These are phyloP conservation scores for Phalanger gymnotis DNA, from an alignment of 2,797 vertebrate species.

Conservation along the genomic window DNA sequence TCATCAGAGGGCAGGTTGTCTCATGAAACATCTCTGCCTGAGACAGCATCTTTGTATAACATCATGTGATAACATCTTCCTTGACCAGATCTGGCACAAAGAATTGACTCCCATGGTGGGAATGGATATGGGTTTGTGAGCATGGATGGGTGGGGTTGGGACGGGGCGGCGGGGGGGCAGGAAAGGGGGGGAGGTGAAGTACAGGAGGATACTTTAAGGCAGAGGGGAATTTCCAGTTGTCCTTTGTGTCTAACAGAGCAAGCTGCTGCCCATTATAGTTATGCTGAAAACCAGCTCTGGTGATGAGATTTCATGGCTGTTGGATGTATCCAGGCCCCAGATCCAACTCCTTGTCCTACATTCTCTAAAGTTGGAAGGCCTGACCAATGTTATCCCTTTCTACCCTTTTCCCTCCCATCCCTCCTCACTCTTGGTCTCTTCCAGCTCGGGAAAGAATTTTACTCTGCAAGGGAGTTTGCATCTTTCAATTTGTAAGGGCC, in stretches of 20 bases:
- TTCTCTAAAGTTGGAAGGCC: not conserved
- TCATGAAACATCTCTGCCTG: not conserved
- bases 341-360: not conserved
- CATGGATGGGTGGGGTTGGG: not conserved
- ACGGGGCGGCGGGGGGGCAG: too few species aligned
- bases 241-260: not conserved
- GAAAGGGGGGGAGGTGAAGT: not conserved
- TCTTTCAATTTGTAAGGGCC: not conserved
- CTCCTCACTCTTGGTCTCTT: not conserved
- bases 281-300: not conserved
- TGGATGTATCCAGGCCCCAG: not conserved
- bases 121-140: not conserved
- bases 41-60: not conserved
- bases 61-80: not conserved
- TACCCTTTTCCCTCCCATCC: not conserved
- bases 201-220: not conserved
- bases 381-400: not conserved
- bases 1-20: not conserved
- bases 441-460: not conserved
- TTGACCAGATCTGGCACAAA: not conserved
- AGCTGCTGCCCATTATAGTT: not conserved
- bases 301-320: not conserved
- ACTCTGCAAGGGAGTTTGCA: not conserved
- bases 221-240: not conserved
- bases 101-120: not conserved